Base-by-base conservation (phyloP, 2,797 vertebrate genomes). In the Neomorphus geoffroyi region DNA sequence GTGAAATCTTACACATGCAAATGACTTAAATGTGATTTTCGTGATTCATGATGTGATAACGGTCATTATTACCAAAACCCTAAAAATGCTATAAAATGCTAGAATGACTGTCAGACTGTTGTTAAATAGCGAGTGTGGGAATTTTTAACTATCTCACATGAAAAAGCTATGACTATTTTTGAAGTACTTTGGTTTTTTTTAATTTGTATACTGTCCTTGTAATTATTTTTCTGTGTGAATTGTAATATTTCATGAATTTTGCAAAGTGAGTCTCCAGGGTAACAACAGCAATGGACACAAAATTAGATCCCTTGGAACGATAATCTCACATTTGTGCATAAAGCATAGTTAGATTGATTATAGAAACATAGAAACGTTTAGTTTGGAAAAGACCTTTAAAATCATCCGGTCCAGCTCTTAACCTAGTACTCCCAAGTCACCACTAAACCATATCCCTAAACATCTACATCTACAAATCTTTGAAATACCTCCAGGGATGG, bases 201-300 rank as follows among this genome's bases (percentile, higher is more conserved):
- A 8, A 2, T 61, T 78, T 45, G 26, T 18, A 11, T 56, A 10
- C 15, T 50, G 2, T 75, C 13, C 7, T 22, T 80, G 26, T n/a
- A 32, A 56, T 53, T 48, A 35, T 60, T 92, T 88, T 70, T 64
- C 35, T 77, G 6, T 67, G 9, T 45, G 26, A 71, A 37, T 50
- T 73, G 22, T 46, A 90, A 11, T 87, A 82, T 48, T 91, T 87
- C 2, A 43, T 82, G 24, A 91, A 65, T 64, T 82, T 78, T 67
- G 3, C 12, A 33, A 65, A 87, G 37, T 77, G 18, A 5, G 10
- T 74, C 26, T 24, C 64, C 33, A 57, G 28, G 26, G 10, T 21
- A 73, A 18, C n/a, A 90, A 73, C 8, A 30, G 19, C 18, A 88
- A 53, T 8, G 22, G 60, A 35, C 35, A 58, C 10, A 67, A 70